phyloP scores from a whole-genome alignment of 2,888 invertebrate genomes.

The Ennomos fuscantarius region DNA sequence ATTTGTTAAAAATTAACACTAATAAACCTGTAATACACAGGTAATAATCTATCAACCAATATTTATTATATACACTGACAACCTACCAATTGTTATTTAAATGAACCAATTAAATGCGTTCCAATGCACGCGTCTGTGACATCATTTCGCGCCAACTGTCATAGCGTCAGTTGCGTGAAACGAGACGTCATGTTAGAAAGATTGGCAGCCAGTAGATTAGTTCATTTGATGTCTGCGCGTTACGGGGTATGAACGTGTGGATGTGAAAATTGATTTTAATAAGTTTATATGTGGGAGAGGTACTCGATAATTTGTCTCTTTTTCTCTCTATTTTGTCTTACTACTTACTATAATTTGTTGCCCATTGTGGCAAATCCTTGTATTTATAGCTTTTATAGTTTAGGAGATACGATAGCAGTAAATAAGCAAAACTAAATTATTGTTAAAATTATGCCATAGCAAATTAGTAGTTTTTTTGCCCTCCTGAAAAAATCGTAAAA shows the following conservation, averaged over 20 bases:
- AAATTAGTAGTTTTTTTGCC: too few species aligned
- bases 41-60: background rate
- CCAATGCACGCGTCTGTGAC: constrained; percentile 33
- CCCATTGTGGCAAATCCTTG: too few species aligned
- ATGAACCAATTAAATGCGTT: constrained; percentile 46
- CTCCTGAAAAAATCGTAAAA: too few species aligned
- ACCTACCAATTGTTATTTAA: constrained; percentile 16
- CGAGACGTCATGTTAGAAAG: constrained; percentile 69
- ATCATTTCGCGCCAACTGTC: constrained; percentile 70
- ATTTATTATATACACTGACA: background rate
- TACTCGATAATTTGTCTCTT: too few species aligned
- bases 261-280: background rate
- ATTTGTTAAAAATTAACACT: background rate
- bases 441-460: too few species aligned
- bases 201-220: constrained; percentile 63
- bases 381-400: too few species aligned
- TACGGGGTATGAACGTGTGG: constrained; percentile 41
- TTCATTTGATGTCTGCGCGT: constrained; percentile 65
- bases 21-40: background rate
- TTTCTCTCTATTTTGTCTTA: too few species aligned
- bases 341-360: too few species aligned
- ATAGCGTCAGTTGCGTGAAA: constrained; percentile 74
- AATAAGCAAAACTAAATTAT: too few species aligned
- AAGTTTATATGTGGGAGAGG: background rate
- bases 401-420: too few species aligned